A percentile compares a stretch with the other conserved stretches of the same genome.
Evolutionary conservation across 2,113 vertebrate species (phyloP).

Genomic region (Silurus meridionalis): DNA sequence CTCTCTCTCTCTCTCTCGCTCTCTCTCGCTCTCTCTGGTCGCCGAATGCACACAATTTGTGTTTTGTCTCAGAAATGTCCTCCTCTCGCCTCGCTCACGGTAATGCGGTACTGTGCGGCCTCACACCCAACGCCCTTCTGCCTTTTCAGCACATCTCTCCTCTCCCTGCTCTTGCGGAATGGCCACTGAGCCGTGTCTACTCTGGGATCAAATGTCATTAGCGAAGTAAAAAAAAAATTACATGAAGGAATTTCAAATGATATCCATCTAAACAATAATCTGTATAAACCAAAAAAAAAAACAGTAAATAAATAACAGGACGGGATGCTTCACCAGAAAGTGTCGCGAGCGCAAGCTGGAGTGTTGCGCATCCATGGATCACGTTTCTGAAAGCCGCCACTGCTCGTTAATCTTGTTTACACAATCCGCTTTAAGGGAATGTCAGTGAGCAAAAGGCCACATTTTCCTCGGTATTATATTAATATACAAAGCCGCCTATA

Average conservation of each 20-base stretch:
- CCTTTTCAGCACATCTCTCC: conserved; percentile 48
- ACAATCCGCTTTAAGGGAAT: conserved; percentile 44
- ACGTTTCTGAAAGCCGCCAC: conserved; percentile 64
- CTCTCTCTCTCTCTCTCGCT: conserved; percentile 57
- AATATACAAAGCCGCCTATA: background rate
- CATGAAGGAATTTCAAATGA: background rate
- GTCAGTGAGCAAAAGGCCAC: conserved; percentile 25
- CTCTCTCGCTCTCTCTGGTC: conserved; percentile 76
- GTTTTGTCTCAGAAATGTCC: conserved; percentile 73
- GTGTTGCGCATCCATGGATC: conserved; percentile 70
- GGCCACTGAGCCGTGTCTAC: conserved; percentile 40
- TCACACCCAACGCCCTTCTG: conserved; percentile 55
- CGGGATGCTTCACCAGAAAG: conserved; percentile 42
- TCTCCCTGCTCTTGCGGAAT: conserved; percentile 41
- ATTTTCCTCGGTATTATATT: background rate
- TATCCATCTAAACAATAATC: background rate
- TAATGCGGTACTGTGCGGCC: conserved; percentile 51
- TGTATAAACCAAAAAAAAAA: background rate
- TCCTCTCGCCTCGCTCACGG: conserved; percentile 57
- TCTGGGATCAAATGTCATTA: background rate
- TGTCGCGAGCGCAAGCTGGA: conserved; percentile 60
- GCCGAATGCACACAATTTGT: conserved; percentile 70
- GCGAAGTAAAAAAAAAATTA: background rate
- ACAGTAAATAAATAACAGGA: background rate
- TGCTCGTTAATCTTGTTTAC: conserved; percentile 67